Percentiles rank a stretch among this genome's conserved stretches.
Conservation (phyloP, 2,888 invertebrate species). For the Alentia gelatinosa region DNA sequence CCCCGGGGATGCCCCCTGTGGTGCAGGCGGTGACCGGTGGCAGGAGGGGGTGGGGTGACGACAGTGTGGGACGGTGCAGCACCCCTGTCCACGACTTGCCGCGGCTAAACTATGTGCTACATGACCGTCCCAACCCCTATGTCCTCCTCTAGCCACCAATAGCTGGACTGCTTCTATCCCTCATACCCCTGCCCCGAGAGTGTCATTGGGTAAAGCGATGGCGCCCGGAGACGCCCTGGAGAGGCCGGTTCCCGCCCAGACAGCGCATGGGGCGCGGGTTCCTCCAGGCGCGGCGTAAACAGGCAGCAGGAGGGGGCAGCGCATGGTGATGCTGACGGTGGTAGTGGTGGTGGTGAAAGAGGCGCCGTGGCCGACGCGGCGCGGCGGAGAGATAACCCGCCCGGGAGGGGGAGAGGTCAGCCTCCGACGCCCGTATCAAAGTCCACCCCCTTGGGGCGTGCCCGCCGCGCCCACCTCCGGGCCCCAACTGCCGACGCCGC, state of each 20-base stretch:
- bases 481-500: neutral
- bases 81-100: too few relatives aligned
- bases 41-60: neutral
- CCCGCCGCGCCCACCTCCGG: neutral
- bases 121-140: neutral
- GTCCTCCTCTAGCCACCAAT: neutral
- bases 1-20: too few relatives aligned
- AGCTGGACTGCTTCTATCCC: neutral
- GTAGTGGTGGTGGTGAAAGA: neutral
- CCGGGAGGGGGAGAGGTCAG: slow-evolving; percentile 25
- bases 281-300: neutral
- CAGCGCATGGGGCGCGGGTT: too few relatives aligned
- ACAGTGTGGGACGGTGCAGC: neutral
- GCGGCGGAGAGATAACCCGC: slow-evolving; percentile 39
- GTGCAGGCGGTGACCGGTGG: neutral
- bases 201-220: slow-evolving; percentile 19
- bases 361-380: neutral
- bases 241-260: too few relatives aligned
- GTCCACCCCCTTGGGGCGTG: neutral
- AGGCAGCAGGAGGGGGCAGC: neutral
- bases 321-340: neutral
- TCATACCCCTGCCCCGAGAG: neutral
- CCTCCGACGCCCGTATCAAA: neutral
- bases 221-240: too few relatives aligned
- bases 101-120: too few relatives aligned